Conservation (phyloP, 2,888 invertebrate species). For the Ephialtes manifestator region DNA sequence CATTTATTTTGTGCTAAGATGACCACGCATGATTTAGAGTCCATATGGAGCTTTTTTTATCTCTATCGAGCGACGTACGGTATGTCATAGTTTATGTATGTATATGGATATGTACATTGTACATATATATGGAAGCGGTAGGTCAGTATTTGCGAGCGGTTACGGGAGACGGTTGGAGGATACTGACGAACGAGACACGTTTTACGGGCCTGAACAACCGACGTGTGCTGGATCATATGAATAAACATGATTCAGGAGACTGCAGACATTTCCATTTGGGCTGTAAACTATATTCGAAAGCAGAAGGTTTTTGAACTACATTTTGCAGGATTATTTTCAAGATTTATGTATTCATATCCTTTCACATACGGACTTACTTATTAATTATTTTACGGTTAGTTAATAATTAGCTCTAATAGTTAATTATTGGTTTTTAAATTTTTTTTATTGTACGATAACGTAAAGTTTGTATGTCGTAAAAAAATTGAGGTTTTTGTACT, state of each 20-base stretch:
- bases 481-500: too few relatives aligned
- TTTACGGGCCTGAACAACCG: slow-evolving; percentile 63
- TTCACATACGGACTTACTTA: background rate
- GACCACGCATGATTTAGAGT: slow-evolving; percentile 66
- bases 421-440: too few relatives aligned
- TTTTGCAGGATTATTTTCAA: background rate
- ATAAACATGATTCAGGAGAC: slow-evolving; percentile 50
- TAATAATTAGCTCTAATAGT: too few relatives aligned
- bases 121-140: background rate
- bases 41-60: slow-evolving; percentile 78
- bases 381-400: too few relatives aligned
- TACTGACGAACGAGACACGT: slow-evolving; percentile 72
- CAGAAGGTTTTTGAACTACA: background rate
- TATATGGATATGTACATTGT: background rate
- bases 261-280: slow-evolving; percentile 21
- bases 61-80: background rate
- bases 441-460: too few relatives aligned
- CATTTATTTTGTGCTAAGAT: slow-evolving; percentile 24
- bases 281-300: slow-evolving; percentile 20
- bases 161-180: slow-evolving; percentile 56
- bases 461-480: too few relatives aligned
- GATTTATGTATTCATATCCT: background rate
- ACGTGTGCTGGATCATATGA: slow-evolving; percentile 40
- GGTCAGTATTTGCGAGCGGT: slow-evolving; percentile 64
- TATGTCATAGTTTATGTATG: slow-evolving; percentile 4